Percentiles rank a stretch among this genome's conserved stretches.
These are phyloP conservation scores for Thryonomys swinderianus DNA, from an alignment of 2,113 vertebrate species.

Conservation along the genomic window DNA sequence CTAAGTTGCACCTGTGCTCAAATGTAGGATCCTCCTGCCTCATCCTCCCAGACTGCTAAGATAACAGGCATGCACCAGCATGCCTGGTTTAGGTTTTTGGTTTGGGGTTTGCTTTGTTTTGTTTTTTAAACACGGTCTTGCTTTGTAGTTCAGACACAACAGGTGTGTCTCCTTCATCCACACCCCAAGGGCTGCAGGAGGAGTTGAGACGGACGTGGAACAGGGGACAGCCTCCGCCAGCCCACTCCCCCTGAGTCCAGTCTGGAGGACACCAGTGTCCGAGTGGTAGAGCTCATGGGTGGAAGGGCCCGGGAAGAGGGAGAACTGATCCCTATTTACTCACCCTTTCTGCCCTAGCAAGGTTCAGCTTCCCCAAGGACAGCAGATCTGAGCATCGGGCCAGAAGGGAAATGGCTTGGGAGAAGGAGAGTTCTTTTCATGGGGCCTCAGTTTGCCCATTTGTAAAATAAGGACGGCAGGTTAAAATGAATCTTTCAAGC, in stretches of 20 bases:
- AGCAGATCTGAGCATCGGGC: neutral
- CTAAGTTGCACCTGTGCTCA: neutral
- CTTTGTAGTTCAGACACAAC: neutral
- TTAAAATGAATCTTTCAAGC: neutral
- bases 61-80: neutral
- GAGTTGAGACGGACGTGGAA: neutral
- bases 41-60: neutral
- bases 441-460: neutral
- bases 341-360: neutral
- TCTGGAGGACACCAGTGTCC: neutral
- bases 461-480: neutral
- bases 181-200: neutral
- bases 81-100: neutral
- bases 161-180: neutral
- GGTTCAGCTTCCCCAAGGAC: neutral
- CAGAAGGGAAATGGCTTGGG: neutral
- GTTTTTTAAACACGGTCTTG: too few relatives aligned
- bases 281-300: neutral
- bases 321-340: neutral
- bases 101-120: too few relatives aligned
- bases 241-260: conserved; percentile 24
- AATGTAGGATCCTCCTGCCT: neutral
- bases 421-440: neutral
- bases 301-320: neutral
- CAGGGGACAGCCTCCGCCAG: neutral